Base-by-base conservation (phyloP, 64 coral and sea anemone species). In the Actinia equina region DNA sequence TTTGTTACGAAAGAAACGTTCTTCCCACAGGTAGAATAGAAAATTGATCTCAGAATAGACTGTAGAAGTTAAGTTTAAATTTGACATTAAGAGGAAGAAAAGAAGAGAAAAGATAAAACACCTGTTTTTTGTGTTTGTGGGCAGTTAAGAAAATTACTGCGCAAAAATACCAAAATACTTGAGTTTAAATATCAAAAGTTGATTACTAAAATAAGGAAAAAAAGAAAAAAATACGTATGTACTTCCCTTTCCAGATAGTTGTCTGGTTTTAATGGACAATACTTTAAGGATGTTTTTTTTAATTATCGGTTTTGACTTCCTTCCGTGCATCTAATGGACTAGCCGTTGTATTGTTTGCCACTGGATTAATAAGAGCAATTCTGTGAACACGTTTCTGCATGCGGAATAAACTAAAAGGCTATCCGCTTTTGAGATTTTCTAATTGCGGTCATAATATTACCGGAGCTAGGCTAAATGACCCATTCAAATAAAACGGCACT, bases 301-400 rank as follows among this genome's bases (percentile, higher is more conserved):
- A n/a, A 37, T 37, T 23, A 65, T 65, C 22, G 19, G 8, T 65
- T 65, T 65, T 65, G 20, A 5, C n/a, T 65, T 65, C n/a, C n/a
- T 65, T 65, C 62, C 62, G 62, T 65, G 7, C 62, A n/a, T 65
- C 62, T 65, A 65, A 65, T 65, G 62, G 62, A 65, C 62, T 65
- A 14, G 76, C 86, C 71, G 3, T 89, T 62, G 86, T 82, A 89
- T 86, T 82, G 87, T 6, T 11, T 88, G 54, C 80, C 64, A 3
- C 13, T 89, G 5, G 62, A 79, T 17, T 84, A 92, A 53, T 64
- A 65, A 43, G 82, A 88, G 18, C 53, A 84, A 19, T 27, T 77
- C 41, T 87, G 62, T 8, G 83, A 92, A 85, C 84, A 70, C 63
- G 76, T 88, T 43, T 41, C 1, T 84, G 88, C 23, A 92, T 84